phyloP scores from a whole-genome alignment of 2,888 invertebrate genomes.

The Chymomyza caudatula region DNA sequence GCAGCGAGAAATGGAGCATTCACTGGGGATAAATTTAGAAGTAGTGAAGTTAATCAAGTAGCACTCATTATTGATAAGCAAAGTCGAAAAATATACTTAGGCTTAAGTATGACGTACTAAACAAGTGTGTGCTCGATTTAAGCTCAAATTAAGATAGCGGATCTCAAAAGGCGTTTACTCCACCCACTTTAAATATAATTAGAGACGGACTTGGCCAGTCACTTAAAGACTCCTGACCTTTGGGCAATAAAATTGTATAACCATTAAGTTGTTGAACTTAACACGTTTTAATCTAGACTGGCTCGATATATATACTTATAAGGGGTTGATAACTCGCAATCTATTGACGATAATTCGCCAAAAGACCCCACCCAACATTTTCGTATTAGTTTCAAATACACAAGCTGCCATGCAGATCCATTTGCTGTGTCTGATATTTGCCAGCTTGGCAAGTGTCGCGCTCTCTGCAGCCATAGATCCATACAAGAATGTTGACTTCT shows the following conservation, averaged over 20 bases:
- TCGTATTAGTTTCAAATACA: not conserved
- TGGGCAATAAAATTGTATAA: not conserved
- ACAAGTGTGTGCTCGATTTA: not conserved
- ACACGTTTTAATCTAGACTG: not conserved
- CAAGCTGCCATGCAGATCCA: not conserved
- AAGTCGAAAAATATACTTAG: not conserved
- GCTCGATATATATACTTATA: not conserved
- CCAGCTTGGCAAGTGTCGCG: not conserved
- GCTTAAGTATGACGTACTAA: not conserved
- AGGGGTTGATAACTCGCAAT: not conserved
- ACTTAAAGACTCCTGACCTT: not conserved
- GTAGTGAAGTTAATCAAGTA: not conserved
- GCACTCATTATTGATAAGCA: not conserved
- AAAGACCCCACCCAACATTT: not conserved
- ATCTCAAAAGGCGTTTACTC: too few species aligned
- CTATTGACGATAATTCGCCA: not conserved
- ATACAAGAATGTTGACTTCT: slow-evolving; percentile 41
- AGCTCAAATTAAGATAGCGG: not conserved
- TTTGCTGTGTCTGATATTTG: not conserved
- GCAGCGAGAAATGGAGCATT: not conserved
- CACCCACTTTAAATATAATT: not conserved
- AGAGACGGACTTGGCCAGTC: not conserved
- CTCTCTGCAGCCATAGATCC: slow-evolving; percentile 23
- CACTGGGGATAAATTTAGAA: not conserved
- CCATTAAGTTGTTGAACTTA: not conserved